Evolutionary conservation across 2,797 vertebrate species (phyloP).

Genomic region (Rhynchotus rufescens): DNA sequence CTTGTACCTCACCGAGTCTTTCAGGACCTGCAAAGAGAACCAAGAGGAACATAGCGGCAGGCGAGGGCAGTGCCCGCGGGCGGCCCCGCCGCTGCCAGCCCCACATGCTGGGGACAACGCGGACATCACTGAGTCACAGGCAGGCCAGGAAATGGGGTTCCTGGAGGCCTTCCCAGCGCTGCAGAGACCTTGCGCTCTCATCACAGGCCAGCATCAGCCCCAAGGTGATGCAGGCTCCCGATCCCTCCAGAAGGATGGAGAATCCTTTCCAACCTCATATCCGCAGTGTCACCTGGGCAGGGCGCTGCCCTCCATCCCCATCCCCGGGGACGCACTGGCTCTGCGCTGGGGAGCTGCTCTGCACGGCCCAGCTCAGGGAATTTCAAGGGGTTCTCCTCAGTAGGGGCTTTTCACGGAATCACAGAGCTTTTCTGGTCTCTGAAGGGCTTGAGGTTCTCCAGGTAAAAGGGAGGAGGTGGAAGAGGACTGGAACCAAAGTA

Average conservation of each 20-base stretch:
- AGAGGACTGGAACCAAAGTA: not conserved
- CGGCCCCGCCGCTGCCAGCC: too few relatives aligned
- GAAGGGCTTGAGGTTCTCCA: not conserved
- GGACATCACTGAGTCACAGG: not conserved
- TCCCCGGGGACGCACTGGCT: accelerated
- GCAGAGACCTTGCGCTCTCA: not conserved
- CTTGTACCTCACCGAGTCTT: slow-evolving; percentile 96
- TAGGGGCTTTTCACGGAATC: too few relatives aligned
- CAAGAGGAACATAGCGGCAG: not conserved
- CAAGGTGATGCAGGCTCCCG: not conserved
- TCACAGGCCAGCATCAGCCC: not conserved
- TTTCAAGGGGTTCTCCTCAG: too few relatives aligned
- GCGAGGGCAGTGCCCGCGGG: not conserved
- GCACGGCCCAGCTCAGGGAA: accelerated
- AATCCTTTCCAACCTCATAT: not conserved
- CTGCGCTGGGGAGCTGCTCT: accelerated
- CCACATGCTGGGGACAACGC: not conserved
- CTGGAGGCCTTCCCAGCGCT: not conserved
- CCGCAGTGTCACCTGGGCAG: accelerated
- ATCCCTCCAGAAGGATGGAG: accelerated
- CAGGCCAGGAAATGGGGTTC: not conserved
- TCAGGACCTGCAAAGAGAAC: slow-evolving; percentile 87
- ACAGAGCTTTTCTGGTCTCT: not conserved
- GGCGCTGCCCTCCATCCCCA: accelerated
- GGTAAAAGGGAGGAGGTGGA: not conserved